phyloP scores from a whole-genome alignment of 2,888 invertebrate genomes.

The Fragum sueziense region DNA sequence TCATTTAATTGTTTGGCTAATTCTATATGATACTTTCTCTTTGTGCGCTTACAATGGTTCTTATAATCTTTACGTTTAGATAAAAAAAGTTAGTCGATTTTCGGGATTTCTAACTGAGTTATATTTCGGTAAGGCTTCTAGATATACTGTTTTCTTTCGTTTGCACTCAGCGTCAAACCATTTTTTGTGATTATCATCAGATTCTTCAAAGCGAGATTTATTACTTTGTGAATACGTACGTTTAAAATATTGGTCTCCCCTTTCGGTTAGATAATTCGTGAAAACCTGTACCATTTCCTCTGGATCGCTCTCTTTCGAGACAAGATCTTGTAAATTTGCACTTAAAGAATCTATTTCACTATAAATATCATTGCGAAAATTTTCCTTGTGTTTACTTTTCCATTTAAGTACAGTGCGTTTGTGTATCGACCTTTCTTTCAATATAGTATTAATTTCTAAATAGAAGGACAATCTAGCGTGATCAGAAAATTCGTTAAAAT shows the following conservation, averaged over 20 bases:
- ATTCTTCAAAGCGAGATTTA: background rate
- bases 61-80: background rate
- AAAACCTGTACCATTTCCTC: background rate
- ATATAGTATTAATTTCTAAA: background rate
- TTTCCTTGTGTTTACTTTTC: background rate
- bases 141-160: no score
- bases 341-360: background rate
- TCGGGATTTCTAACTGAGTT: no score
- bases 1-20: background rate
- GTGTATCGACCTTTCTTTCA: background rate
- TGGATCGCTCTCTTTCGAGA: background rate
- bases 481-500: background rate
- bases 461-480: background rate
- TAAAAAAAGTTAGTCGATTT: no score
- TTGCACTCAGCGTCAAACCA: no score
- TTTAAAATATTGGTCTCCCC: background rate
- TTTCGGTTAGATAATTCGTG: background rate
- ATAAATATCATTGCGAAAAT: background rate
- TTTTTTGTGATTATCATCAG: no score
- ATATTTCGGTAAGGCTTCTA: no score
- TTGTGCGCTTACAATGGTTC: background rate
- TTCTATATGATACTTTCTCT: background rate
- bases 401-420: background rate
- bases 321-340: no score
- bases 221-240: background rate